These are phyloP conservation scores for Papilio gigon DNA, from an alignment of 2,888 invertebrate species.

Conservation along the genomic window DNA sequence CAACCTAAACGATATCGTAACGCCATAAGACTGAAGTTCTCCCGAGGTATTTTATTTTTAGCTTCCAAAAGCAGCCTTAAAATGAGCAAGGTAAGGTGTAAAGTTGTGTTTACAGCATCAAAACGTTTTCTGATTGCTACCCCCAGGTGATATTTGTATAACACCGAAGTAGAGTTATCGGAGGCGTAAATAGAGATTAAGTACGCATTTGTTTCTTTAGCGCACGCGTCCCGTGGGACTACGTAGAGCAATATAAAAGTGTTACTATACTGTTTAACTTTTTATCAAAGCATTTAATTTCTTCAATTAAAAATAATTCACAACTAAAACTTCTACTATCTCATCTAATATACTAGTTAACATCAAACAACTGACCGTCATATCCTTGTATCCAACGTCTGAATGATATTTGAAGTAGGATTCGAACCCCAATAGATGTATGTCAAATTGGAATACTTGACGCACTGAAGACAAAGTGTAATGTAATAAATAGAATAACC, in stretches of 20 bases:
- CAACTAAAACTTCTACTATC: background rate
- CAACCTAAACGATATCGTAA: constrained; percentile 58
- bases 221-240: constrained; percentile 43
- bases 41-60: constrained; percentile 37
- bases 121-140: constrained; percentile 52
- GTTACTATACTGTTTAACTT: constrained; percentile 23
- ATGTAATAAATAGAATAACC: background rate
- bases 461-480: background rate
- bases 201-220: constrained; percentile 49
- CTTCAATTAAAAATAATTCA: background rate
- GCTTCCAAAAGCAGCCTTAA: constrained; percentile 43
- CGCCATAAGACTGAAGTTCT: constrained; percentile 47
- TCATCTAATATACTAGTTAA: background rate
- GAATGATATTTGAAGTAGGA: background rate
- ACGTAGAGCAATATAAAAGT: constrained; percentile 40
- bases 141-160: constrained; percentile 57
- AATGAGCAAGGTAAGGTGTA: constrained; percentile 40
- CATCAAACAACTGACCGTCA: background rate
- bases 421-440: background rate
- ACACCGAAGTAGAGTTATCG: constrained; percentile 56
- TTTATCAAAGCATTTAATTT: background rate
- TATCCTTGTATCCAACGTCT: background rate
- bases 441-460: background rate
- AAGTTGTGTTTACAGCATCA: constrained; percentile 35
- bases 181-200: constrained; percentile 55